Base-by-base conservation (phyloP, 2,113 vertebrate genomes). In the Rhinolophus sinicus region DNA sequence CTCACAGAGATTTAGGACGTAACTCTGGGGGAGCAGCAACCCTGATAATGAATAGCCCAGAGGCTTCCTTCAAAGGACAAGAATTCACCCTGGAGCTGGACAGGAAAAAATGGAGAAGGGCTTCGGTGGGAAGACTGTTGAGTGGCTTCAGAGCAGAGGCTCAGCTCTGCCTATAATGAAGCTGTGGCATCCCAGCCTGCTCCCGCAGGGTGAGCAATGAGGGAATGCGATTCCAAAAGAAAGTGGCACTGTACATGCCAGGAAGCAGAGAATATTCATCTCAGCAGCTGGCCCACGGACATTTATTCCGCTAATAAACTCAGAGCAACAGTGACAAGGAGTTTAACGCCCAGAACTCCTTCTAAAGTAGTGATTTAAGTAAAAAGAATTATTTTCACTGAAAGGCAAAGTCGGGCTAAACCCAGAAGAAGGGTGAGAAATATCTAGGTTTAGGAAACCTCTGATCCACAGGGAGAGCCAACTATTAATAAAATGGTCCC, bases 221-320 rank as follows among this genome's bases (percentile, higher is more conserved):
- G 65, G 44, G 77, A 81, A 47, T 10, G 22, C 44, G 12, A 50
- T 35, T 75, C 70, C 22, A 24, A 52, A 67, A 77, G 54, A 64
- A 76, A 75, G 73, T 60, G 64, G 44, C 52, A 24, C 30, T 40
- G 35, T 18, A 28, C 44, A 30, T 8, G 15, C 70, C 60, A 77
- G 90, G 52, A 92, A 65, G 72, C 38, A 44, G 38, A n/a, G 15
- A 6, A 44, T 0, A 70, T 95, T 73, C 80, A 96, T 96, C 94
- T 95, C 62, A 35, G 84, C 54, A 33, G 90, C n/a, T 18, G 28
- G 70, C 88, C 88, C 12, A 15, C 13, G 84, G 96, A 88, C 90
- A 96, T 81, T 90, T 62, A 77, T 95, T 78, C 70, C 38, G 1
- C 87, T 92, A 97, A 96, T 82, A 93, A 98, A 96, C 92, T 90